A percentile compares a stretch with the other conserved stretches of the same genome.
Conservation (phyloP, 2,888 invertebrate genomes). For the Harmothoe impar region DNA sequence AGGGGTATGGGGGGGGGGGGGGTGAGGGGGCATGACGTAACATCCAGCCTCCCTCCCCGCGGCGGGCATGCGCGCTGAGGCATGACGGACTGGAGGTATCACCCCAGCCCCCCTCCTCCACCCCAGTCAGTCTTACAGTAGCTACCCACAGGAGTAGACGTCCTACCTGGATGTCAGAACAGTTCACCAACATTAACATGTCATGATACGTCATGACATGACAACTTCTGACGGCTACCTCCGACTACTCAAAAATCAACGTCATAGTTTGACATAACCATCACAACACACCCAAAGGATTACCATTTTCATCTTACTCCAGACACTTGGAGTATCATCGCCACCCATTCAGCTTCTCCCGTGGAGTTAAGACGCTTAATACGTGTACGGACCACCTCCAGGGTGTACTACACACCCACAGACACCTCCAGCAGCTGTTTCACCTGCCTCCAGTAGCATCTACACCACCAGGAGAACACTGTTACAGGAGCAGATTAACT, state of each 20-base stretch:
- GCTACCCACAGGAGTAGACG: background rate
- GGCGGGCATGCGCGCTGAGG: background rate
- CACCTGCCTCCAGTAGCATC: background rate
- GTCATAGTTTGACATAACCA: too few species aligned
- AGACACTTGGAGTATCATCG: too few species aligned
- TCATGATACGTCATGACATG: too few species aligned
- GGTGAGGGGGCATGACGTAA: background rate
- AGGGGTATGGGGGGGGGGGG: background rate
- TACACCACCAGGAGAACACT: too few species aligned
- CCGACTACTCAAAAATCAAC: too few species aligned
- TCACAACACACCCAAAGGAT: too few species aligned
- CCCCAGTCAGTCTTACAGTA: background rate
- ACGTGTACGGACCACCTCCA: background rate
- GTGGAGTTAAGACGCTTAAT: constrained; percentile 3
- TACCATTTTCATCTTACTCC: too few species aligned
- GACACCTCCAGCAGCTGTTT: background rate
- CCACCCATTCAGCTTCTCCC: background rate
- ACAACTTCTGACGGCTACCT: too few species aligned
- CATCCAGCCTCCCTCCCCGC: background rate
- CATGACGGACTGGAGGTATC: background rate
- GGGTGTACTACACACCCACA: background rate
- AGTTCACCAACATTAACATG: too few species aligned
- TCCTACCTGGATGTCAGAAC: too few species aligned
- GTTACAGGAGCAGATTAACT: background rate
- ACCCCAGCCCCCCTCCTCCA: background rate